These are phyloP conservation scores for Aelia acuminata DNA, from an alignment of 2,888 invertebrate genomes.

Conservation along the genomic window DNA sequence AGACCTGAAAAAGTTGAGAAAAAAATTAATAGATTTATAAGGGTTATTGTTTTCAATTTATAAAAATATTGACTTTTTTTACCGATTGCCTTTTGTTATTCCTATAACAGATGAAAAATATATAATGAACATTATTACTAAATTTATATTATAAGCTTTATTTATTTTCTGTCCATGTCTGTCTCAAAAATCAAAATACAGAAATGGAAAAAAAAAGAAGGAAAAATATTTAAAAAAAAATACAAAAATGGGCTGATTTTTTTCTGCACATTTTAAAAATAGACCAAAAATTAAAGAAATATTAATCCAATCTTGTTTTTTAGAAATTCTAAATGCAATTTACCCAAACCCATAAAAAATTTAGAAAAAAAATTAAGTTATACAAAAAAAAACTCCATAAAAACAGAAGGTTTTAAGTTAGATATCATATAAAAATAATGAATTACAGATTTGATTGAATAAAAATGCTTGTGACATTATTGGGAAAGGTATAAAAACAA, in stretches of 20 bases:
- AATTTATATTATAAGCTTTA: neutral
- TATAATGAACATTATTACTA: neutral
- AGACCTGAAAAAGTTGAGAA: slow-evolving; percentile 74
- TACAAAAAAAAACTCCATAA: neutral
- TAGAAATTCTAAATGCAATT: neutral
- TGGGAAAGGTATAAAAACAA: neutral
- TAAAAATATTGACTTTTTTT: neutral
- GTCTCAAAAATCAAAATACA: slow-evolving; percentile 56
- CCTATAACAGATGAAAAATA: slow-evolving; percentile 21
- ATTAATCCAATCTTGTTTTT: no score
- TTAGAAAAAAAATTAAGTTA: neutral
- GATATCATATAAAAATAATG: neutral
- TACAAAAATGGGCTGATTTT: neutral
- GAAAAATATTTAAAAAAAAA: neutral
- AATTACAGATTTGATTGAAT: neutral
- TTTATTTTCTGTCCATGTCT: slow-evolving; percentile 32
- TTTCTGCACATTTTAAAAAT: neutral
- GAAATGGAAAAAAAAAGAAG: slow-evolving; percentile 46
- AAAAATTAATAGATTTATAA: neutral
- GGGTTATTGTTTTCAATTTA: neutral
- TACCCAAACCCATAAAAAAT: neutral
- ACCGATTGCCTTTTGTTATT: slow-evolving; percentile 3
- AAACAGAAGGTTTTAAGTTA: neutral
- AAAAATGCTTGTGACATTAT: neutral
- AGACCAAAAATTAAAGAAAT: neutral